Conservation (phyloP, 1,140 invertebrate genomes). For the Diorhabda sublineata region DNA sequence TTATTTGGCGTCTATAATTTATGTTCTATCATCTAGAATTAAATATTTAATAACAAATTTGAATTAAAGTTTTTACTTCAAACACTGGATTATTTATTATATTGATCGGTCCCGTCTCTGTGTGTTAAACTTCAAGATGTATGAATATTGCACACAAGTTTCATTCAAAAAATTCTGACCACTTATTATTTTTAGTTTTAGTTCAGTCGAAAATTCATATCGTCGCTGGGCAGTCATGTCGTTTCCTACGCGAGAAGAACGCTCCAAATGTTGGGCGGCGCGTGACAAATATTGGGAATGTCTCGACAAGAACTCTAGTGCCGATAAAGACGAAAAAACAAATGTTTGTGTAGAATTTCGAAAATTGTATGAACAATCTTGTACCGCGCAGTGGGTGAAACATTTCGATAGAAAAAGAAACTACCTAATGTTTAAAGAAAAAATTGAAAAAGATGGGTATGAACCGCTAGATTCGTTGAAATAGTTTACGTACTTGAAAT, state of each 20-base stretch:
- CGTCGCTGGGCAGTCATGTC: constrained; percentile 58
- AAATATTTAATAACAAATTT: too few species aligned
- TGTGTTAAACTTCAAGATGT: too few species aligned
- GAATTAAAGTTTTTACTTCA: too few species aligned
- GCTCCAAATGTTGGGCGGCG: constrained; percentile 77
- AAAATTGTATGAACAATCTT: constrained; percentile 75
- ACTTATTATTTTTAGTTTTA: too few species aligned
- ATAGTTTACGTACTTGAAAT: too few species aligned
- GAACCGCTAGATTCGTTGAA: constrained; percentile 56
- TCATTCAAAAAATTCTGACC: too few species aligned
- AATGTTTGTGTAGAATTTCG: constrained; percentile 66
- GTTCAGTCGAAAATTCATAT: not conserved
- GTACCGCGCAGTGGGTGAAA: constrained; percentile 87
- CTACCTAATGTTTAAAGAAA: constrained; percentile 84
- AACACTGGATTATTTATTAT: too few species aligned
- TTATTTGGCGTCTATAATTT: too few species aligned
- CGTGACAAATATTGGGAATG: constrained; percentile 89
- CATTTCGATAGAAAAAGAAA: constrained; percentile 89
- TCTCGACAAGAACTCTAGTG: constrained; percentile 58
- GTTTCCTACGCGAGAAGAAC: constrained; percentile 76
- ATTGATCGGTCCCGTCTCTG: too few species aligned
- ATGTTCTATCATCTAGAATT: too few species aligned
- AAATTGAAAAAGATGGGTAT: constrained; percentile 80
- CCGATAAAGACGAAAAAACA: constrained; percentile 30
- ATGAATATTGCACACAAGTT: too few species aligned